Base-by-base conservation (phyloP, 1,140 invertebrate genomes). In the Leptinotarsa defecta region DNA sequence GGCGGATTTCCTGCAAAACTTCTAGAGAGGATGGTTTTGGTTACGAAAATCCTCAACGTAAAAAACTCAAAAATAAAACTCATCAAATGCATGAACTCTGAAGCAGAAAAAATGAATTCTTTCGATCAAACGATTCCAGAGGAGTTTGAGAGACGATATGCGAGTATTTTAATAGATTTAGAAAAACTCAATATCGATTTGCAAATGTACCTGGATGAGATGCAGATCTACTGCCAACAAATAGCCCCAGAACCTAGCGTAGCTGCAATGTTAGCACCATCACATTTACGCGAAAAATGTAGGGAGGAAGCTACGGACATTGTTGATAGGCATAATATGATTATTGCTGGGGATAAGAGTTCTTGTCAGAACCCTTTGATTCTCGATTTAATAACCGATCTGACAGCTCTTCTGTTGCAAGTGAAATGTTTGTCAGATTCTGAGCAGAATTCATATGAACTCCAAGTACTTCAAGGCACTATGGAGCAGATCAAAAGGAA, bases 111-210 rank as follows among this genome's bases (percentile, higher is more conserved):
- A 86, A 90, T 92, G 80, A 91, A 91, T 83, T 94, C 94, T 5
- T 94, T 94, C 85, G 91, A 92, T 24, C 90, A 94, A 82, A 87
- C 89, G 68, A 89, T 96, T 73, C 89, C 92, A 13, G 89, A 94
- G 68, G 95, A 97, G 81, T 98, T 98, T 86, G 94, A 97, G 85
- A 91, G 92, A 80, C 91, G 91, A 83, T 99, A 99, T 87, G 96
- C 97, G 13, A 90, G 91, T 34, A 91, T 94, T 80, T 91, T 99
- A 2, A 91, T 98, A 68, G 95, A 97, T 77, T 89, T 99, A 73
- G 97, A 98, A 82, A 93, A 92, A 79, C 91, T 99, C 85, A 98
- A 99, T 86, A 89, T 90, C 76, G 94, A 96, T 85, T 89, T 99
- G 24, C 92, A 95, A 85, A 91, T 94, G 52, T 94, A 94, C 85